These are phyloP conservation scores for Apogon talboti DNA, from an alignment of 2,797 vertebrate species.

Conservation along the genomic window DNA sequence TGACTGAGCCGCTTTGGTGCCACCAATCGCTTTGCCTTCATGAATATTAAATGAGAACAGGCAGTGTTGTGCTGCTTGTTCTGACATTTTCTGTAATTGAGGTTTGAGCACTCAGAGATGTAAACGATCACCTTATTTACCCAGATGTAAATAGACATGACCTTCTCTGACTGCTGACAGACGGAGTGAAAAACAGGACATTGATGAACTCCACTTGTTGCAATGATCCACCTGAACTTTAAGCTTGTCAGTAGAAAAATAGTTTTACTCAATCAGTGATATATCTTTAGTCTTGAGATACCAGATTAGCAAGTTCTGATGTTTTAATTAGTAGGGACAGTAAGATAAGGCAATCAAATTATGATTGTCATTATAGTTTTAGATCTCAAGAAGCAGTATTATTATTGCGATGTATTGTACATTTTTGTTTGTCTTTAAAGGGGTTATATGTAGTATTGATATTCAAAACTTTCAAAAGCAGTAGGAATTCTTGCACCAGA, in stretches of 20 bases:
- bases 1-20: conserved; percentile 29
- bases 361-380: too few species aligned
- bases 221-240: conserved; percentile 14
- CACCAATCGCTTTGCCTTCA: conserved; percentile 27
- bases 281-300: neutral
- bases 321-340: neutral
- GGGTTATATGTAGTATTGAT: too few species aligned
- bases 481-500: too few species aligned
- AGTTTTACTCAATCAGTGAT: conserved; percentile 1
- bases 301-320: neutral
- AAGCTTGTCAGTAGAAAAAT: neutral
- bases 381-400: too few species aligned
- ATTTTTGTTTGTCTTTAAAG: too few species aligned
- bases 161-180: conserved; percentile 3
- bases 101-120: conserved; percentile 27
- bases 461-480: too few species aligned
- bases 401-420: too few species aligned
- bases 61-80: conserved; percentile 24
- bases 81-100: conserved; percentile 57
- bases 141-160: conserved; percentile 35
- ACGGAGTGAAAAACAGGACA: conserved; percentile 1
- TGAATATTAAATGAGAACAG: conserved; percentile 52
- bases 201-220: neutral
- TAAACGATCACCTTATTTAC: conserved; percentile 47
- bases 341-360: too few species aligned